Percentiles rank a stretch among this genome's conserved stretches.
Conservation (phyloP, 2,113 vertebrate species). For the Probosciger aterrimus region DNA sequence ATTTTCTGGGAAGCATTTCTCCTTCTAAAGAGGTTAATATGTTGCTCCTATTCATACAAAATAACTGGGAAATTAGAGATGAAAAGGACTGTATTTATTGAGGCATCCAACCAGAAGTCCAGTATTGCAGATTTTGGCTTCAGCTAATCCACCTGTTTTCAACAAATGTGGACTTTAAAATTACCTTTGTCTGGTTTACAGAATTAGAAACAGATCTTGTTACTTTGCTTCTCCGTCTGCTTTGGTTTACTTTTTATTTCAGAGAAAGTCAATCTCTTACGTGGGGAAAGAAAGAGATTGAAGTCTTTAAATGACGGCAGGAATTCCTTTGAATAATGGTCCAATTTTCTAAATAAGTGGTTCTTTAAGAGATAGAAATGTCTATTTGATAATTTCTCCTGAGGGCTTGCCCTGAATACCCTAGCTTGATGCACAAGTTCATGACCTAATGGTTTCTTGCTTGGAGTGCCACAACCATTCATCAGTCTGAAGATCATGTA, state of each 20-base stretch:
- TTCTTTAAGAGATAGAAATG: not conserved
- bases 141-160: not conserved
- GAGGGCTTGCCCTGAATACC: not conserved
- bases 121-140: not conserved
- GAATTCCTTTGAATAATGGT: not conserved
- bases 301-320: not conserved
- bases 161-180: not conserved
- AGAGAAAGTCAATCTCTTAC: not conserved
- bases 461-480: not conserved
- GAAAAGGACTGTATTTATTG: not conserved
- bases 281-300: not conserved
- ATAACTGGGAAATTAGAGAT: not conserved
- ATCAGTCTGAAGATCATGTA: not conserved
- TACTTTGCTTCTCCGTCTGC: not conserved
- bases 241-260: not conserved
- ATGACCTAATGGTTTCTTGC: not conserved
- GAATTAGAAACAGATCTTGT: not conserved
- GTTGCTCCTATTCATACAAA: not conserved
- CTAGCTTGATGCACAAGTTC: not conserved
- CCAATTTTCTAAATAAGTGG: not conserved
- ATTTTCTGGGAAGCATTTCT: conserved; percentile 18
- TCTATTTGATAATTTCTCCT: not conserved
- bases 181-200: not conserved
- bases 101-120: not conserved
- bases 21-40: not conserved